These are phyloP conservation scores for Opisthocomus hoazin DNA, from an alignment of 2,113 vertebrate genomes.

Conservation along the genomic window DNA sequence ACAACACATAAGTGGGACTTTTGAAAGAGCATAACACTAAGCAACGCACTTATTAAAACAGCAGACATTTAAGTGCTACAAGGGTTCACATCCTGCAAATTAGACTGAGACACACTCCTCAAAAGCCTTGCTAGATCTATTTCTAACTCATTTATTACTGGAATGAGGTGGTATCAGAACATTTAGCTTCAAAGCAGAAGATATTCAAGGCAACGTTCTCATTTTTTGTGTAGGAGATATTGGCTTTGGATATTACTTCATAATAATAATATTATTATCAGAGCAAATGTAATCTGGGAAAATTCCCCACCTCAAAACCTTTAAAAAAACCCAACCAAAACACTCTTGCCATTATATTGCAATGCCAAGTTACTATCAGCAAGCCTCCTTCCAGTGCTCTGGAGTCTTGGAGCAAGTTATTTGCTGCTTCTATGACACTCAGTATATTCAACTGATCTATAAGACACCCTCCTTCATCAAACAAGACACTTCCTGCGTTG, in stretches of 20 bases:
- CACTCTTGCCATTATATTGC: neutral
- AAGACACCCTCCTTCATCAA: neutral
- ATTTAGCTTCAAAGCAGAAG: neutral
- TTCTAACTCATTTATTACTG: neutral
- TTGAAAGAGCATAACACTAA: neutral
- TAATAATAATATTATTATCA: no score
- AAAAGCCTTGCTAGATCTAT: neutral
- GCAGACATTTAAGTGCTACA: neutral
- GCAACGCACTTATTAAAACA: neutral
- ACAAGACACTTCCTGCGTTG: rapidly evolving
- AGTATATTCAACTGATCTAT: neutral
- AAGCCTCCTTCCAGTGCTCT: neutral
- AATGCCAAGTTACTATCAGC: neutral
- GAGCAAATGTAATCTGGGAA: neutral
- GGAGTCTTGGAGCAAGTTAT: neutral
- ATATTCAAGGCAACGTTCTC: neutral
- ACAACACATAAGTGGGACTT: neutral
- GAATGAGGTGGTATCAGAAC: neutral
- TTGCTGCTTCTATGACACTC: neutral
- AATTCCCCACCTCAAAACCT: neutral
- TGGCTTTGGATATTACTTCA: neutral
- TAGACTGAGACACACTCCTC: neutral
- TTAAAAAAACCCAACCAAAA: no score
- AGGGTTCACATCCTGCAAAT: neutral
- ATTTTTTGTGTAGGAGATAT: neutral